Evolutionary conservation across 1,140 invertebrate genomes (phyloP).

Genomic region (Lordiphosa mommai): DNA sequence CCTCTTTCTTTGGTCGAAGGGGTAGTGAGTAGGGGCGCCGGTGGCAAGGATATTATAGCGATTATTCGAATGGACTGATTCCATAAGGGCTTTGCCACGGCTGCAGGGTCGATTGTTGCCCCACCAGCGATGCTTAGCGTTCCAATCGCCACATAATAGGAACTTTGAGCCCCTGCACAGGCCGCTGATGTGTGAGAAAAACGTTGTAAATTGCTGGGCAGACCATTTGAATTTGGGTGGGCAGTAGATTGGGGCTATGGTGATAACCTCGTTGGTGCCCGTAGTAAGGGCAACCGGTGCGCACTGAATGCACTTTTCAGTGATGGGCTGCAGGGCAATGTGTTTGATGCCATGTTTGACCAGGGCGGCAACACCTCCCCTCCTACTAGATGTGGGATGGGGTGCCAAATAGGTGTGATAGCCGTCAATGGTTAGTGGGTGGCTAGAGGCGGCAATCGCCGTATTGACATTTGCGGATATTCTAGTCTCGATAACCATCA

Average conservation of each 20-base stretch:
- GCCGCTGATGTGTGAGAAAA: not conserved
- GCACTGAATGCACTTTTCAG: not conserved
- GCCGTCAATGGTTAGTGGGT: too few relatives aligned
- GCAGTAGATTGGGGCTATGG: not conserved
- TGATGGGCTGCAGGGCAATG: not conserved
- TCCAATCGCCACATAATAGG: not conserved
- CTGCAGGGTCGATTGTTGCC: not conserved
- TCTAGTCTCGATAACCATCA: too few relatives aligned
- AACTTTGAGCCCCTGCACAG: not conserved
- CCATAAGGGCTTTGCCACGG: not conserved
- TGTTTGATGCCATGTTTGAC: not conserved
- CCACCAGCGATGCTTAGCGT: not conserved
- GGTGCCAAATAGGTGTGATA: too few relatives aligned
- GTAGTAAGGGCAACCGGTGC: not conserved
- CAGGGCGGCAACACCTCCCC: too few relatives aligned
- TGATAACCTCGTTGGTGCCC: not conserved
- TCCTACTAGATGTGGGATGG: too few relatives aligned
- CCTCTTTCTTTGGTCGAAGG: not conserved
- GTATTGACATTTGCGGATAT: too few relatives aligned
- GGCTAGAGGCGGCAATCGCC: too few relatives aligned
- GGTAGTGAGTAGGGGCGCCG: constrained; percentile 9
- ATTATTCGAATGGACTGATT: not conserved
- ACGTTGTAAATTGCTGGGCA: not conserved
- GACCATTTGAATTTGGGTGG: not conserved
- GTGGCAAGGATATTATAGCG: not conserved